Percentiles rank a stretch among this genome's conserved stretches.
Conservation (phyloP, 2,888 invertebrate species). For the Drosophila basisetae region DNA sequence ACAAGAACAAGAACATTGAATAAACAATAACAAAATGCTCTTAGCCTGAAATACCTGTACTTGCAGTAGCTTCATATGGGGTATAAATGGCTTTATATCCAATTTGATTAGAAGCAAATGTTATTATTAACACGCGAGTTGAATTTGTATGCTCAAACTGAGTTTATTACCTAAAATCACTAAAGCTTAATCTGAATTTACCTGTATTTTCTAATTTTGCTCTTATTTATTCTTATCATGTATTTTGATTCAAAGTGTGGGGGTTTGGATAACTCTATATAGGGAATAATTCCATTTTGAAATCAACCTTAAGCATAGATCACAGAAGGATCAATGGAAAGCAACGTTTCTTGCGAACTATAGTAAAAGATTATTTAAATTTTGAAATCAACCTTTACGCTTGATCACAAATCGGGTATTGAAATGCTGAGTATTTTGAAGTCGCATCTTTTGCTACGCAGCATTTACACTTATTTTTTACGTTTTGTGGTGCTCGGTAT, state of each 20-base stretch:
- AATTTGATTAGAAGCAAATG: background rate
- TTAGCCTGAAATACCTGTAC: conserved; percentile 20
- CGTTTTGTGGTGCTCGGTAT: conserved; percentile 18
- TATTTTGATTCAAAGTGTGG: background rate
- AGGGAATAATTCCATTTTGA: background rate
- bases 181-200: background rate
- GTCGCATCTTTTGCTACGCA: background rate
- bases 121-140: background rate
- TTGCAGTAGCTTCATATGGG: background rate
- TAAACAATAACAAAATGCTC: conserved; percentile 31
- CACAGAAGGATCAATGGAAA: rapidly evolving
- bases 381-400: background rate
- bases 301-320: background rate
- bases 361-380: background rate
- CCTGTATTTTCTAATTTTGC: background rate
- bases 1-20: conserved; percentile 24
- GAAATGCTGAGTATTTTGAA: conserved; percentile 1
- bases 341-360: background rate
- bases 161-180: background rate
- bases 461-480: conserved; percentile 9
- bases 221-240: background rate
- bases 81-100: background rate
- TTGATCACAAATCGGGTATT: background rate
- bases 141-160: background rate
- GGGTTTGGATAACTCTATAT: rapidly evolving